Percentiles rank a stretch among this genome's conserved stretches.
These are phyloP conservation scores for Nanorana parkeri DNA, from an alignment of 2,113 vertebrate species.

Conservation along the genomic window DNA sequence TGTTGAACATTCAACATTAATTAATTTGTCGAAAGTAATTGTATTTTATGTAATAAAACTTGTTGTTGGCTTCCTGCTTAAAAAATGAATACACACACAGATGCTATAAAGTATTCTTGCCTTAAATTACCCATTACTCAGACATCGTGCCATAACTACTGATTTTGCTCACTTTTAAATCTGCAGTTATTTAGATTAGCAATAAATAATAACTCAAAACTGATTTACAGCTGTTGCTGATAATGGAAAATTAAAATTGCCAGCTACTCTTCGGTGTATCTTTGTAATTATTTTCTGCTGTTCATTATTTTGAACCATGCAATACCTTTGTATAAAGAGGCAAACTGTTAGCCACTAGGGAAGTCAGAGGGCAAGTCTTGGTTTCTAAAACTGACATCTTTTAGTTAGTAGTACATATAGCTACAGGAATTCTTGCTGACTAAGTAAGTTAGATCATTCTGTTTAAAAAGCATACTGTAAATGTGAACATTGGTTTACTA, in stretches of 20 bases:
- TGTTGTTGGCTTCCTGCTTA: slow-evolving; percentile 19
- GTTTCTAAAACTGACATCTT: not conserved
- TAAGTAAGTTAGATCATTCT: no score
- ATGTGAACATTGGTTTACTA: no score
- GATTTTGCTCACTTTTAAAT: slow-evolving; percentile 13
- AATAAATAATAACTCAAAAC: slow-evolving; percentile 37
- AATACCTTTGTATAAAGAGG: not conserved
- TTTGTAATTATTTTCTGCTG: slow-evolving; percentile 16
- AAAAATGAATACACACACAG: slow-evolving; percentile 43
- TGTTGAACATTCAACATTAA: slow-evolving; percentile 36
- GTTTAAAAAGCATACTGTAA: no score
- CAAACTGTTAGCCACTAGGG: not conserved
- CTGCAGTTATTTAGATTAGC: slow-evolving; percentile 17
- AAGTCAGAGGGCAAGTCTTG: not conserved
- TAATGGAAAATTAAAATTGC: slow-evolving; percentile 24
- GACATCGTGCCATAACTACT: slow-evolving; percentile 26
- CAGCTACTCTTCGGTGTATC: not conserved
- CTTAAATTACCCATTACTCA: slow-evolving; percentile 46
- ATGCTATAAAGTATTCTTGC: slow-evolving; percentile 36
- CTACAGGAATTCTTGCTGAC: no score
- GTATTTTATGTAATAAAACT: slow-evolving; percentile 46
- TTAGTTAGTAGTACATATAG: not conserved
- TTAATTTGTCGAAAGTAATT: slow-evolving; percentile 53
- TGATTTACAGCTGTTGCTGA: slow-evolving; percentile 32
- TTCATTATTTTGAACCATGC: slow-evolving; percentile 14